phyloP scores from a whole-genome alignment of 2,113 vertebrate species.

The Chlamydotis undulata region DNA sequence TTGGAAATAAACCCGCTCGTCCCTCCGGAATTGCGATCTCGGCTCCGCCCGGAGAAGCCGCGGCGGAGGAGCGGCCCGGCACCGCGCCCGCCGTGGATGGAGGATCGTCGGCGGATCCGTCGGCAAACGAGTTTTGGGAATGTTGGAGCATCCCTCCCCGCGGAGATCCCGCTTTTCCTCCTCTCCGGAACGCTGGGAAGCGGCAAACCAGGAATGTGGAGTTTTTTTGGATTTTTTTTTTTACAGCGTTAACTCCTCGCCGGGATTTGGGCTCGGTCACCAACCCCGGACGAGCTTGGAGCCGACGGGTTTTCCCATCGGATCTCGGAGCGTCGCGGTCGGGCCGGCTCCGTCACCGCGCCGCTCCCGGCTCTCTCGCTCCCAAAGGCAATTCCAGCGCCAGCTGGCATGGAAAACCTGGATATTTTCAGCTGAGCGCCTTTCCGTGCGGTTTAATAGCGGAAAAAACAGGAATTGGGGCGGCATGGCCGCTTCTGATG shows the following conservation, averaged over 20 bases:
- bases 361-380: not conserved
- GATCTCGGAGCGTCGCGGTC: not conserved
- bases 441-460: accelerated
- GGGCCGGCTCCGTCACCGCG: not conserved
- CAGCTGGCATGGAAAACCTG: not conserved
- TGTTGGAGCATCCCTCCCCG: not conserved
- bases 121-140: not conserved
- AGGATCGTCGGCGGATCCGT: accelerated
- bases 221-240: too few relatives aligned
- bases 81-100: accelerated
- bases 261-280: not conserved
- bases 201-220: not conserved
- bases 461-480: accelerated
- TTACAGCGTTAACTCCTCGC: accelerated
- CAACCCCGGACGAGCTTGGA: not conserved
- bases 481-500: accelerated
- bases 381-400: not conserved
- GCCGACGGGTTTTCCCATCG: accelerated
- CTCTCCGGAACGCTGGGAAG: not conserved
- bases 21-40: accelerated
- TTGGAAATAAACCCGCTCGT: not conserved
- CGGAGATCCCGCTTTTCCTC: not conserved
- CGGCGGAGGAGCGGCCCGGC: not conserved
- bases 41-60: not conserved
- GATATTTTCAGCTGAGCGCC: not conserved